Evolutionary conservation across 30 jellyfish, hydroid and myxozoan genomes (phyloP).

Genomic region (Nemopilema nomurai): DNA sequence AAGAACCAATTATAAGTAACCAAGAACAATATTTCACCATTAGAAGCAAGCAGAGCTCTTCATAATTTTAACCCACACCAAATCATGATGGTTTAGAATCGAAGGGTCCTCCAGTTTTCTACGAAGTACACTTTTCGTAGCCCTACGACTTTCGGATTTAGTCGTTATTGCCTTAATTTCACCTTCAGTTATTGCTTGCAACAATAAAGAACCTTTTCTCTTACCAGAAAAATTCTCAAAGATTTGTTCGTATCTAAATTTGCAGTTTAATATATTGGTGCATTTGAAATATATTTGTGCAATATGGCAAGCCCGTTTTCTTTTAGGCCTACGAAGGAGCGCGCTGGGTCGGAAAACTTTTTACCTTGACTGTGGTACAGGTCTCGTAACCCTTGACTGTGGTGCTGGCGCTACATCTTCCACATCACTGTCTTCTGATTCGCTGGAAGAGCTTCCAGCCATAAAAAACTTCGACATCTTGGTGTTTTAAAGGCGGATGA

Average conservation of each 20-base stretch:
- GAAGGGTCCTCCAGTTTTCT: no score
- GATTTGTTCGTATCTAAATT: no score
- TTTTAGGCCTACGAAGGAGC: not conserved
- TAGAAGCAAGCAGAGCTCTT: not conserved
- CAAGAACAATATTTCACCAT: not conserved
- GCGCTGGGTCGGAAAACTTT: not conserved
- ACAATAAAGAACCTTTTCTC: no score
- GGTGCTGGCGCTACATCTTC: slow-evolving; percentile 76
- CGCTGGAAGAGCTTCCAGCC: slow-evolving; percentile 97
- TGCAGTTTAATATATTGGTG: no score
- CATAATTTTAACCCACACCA: no score
- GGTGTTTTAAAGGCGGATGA: slow-evolving; percentile 8
- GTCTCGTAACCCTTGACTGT: slow-evolving; percentile 51
- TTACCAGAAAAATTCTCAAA: no score
- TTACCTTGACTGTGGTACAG: slow-evolving; percentile 73
- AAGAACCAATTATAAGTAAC: not conserved
- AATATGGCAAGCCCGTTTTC: not conserved
- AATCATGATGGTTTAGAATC: no score
- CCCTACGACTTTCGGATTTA: no score
- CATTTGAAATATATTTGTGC: no score
- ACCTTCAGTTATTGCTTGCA: no score
- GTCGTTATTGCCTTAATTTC: no score
- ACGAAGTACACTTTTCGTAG: no score
- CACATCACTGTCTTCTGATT: slow-evolving; percentile 86
- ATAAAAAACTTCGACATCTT: slow-evolving; percentile 89